Evolutionary conservation across 1,140 invertebrate species (phyloP).

Genomic region (Lysiphlebus fabarum): DNA sequence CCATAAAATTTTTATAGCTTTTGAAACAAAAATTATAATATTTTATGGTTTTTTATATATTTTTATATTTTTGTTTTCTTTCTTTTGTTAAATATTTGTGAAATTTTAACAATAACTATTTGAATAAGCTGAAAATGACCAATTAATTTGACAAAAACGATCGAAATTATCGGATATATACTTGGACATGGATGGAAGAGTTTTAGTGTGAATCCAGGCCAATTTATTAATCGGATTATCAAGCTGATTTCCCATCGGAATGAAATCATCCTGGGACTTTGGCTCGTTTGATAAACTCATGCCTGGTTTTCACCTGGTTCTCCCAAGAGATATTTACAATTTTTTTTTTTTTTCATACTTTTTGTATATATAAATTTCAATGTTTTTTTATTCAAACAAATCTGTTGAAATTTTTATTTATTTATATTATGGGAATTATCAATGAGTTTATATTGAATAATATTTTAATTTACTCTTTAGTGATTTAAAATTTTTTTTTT

Average conservation of each 20-base stretch:
- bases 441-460: too few species aligned
- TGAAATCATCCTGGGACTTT: slow-evolving; percentile 23
- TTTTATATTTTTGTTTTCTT: not conserved
- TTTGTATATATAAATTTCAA: slow-evolving; percentile 4
- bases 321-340: slow-evolving; percentile 14
- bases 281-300: slow-evolving; percentile 38
- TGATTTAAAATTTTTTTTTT: too few species aligned
- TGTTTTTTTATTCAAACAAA: not conserved
- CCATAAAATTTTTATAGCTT: not conserved
- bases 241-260: slow-evolving; percentile 52
- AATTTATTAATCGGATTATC: slow-evolving; percentile 57
- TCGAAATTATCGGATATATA: slow-evolving; percentile 13
- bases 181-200: slow-evolving; percentile 13
- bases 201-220: slow-evolving; percentile 29
- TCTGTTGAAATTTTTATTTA: too few species aligned
- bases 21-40: not conserved
- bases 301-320: slow-evolving; percentile 17
- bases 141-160: slow-evolving; percentile 48
- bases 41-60: not conserved
- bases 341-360: slow-evolving; percentile 3
- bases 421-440: too few species aligned
- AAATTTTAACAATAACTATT: not conserved
- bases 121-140: slow-evolving; percentile 32
- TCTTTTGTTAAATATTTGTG: not conserved
- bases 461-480: too few species aligned